Percentiles rank a stretch among this genome's conserved stretches.
These are phyloP conservation scores for Gadus chalcogrammus DNA, from an alignment of 2,113 vertebrate genomes.

Conservation along the genomic window DNA sequence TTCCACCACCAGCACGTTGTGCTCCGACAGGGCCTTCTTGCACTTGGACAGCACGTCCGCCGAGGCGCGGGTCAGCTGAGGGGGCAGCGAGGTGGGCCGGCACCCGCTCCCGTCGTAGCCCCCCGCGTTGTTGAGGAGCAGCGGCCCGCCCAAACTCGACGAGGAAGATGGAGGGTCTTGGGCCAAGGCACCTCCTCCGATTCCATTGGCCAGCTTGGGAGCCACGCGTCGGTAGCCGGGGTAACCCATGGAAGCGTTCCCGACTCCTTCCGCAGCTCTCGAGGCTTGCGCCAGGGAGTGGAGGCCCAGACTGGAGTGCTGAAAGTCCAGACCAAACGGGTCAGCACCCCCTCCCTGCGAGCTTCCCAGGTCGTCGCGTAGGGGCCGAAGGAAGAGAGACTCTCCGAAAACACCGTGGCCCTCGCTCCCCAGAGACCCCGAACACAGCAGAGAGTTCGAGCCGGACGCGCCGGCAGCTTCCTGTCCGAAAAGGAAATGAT, in stretches of 20 bases:
- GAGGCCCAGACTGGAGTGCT: conserved; percentile 82
- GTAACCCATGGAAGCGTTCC: conserved; percentile 59
- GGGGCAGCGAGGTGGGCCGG: conserved; percentile 70
- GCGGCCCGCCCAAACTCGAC: conserved; percentile 60
- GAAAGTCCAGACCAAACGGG: conserved; percentile 87
- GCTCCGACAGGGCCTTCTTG: conserved; percentile 97
- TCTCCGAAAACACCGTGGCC: conserved; percentile 75
- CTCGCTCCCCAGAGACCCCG: conserved; percentile 42
- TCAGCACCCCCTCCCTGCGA: conserved; percentile 66
- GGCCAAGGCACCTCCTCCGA: conserved; percentile 74
- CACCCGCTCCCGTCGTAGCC: conserved; percentile 67
- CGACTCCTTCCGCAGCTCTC: conserved; percentile 67
- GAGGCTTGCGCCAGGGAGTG: conserved; percentile 81
- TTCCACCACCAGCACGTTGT: conserved; percentile 95
- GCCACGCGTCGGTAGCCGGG: conserved; percentile 91
- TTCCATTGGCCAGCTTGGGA: conserved; percentile 77
- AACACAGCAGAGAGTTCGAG: conserved; percentile 71
- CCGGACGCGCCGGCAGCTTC: conserved; percentile 68
- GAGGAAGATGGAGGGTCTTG: conserved; percentile 76
- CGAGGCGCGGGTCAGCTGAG: conserved; percentile 89
- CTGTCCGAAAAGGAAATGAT: conserved; percentile 80
- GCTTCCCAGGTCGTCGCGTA: conserved; percentile 80
- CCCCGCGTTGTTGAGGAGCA: conserved; percentile 78
- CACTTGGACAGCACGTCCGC: conserved; percentile 96
- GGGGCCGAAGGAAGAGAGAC: conserved; percentile 82